These are phyloP conservation scores for Urophycis tenuis DNA, from an alignment of 2,797 vertebrate species.

Conservation along the genomic window DNA sequence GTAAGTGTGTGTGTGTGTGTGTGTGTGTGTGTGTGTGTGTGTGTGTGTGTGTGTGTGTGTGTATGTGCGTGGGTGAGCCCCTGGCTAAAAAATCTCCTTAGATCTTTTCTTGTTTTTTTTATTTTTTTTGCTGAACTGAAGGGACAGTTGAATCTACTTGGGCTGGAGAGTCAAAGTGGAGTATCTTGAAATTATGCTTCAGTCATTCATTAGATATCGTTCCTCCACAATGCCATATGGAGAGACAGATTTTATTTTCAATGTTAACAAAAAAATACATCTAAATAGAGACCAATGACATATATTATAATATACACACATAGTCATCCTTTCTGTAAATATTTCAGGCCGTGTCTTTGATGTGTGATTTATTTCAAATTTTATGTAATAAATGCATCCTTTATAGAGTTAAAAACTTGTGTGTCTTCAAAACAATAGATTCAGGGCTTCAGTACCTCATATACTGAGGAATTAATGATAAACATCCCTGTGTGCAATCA, in stretches of 20 bases:
- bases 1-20: constrained; percentile 2
- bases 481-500: background rate
- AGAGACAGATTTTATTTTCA: background rate
- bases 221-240: constrained; percentile 79
- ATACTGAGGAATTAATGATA: background rate
- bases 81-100: constrained; percentile 67
- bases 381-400: too few species aligned
- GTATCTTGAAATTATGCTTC: constrained; percentile 81
- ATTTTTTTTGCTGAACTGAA: constrained; percentile 63
- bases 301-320: background rate
- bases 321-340: background rate
- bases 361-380: too few species aligned
- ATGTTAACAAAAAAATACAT: background rate
- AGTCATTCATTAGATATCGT: constrained; percentile 88
- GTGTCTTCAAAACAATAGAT: background rate
- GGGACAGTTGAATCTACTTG: constrained; percentile 77
- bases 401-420: too few species aligned
- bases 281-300: background rate
- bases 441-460: background rate
- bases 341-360: too few species aligned
- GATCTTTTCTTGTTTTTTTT: constrained; percentile 65
- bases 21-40: constrained; percentile 15
- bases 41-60: constrained; percentile 15
- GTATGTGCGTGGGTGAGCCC: constrained; percentile 36
- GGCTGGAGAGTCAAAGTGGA: constrained; percentile 79